phyloP scores from a whole-genome alignment of 2,113 vertebrate genomes.

The Erythrolamprus reginae region DNA sequence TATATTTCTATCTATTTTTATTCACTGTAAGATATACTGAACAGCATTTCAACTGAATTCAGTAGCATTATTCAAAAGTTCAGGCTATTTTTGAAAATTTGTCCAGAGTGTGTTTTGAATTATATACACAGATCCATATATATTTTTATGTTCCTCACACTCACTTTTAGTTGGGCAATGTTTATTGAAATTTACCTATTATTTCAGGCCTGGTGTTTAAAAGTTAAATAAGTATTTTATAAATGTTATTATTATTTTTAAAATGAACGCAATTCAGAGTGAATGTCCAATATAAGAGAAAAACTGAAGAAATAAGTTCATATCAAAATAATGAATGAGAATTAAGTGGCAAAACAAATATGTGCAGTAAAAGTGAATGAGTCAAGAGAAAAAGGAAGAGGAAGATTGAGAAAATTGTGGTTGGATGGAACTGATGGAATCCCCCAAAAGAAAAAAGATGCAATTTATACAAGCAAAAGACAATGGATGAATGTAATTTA shows the following conservation, averaged over 20 bases:
- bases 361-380: neutral
- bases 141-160: neutral
- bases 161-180: neutral
- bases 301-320: neutral
- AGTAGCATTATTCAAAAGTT: neutral
- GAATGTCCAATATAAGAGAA: neutral
- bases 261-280: neutral
- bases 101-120: too few species aligned
- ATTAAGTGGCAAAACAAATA: neutral
- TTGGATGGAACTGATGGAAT: neutral
- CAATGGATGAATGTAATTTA: neutral
- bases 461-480: neutral
- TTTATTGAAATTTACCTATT: neutral
- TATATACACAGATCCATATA: neutral
- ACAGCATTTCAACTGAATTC: neutral
- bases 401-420: neutral
- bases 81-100: neutral
- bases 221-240: neutral
- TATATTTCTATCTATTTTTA: neutral
- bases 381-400: neutral
- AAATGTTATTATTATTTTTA: neutral
- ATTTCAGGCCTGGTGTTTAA: neutral
- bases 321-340: neutral
- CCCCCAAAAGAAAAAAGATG: neutral
- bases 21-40: neutral